These are phyloP conservation scores for Neostethus bicornis DNA, from an alignment of 2,797 vertebrate species.

Conservation along the genomic window DNA sequence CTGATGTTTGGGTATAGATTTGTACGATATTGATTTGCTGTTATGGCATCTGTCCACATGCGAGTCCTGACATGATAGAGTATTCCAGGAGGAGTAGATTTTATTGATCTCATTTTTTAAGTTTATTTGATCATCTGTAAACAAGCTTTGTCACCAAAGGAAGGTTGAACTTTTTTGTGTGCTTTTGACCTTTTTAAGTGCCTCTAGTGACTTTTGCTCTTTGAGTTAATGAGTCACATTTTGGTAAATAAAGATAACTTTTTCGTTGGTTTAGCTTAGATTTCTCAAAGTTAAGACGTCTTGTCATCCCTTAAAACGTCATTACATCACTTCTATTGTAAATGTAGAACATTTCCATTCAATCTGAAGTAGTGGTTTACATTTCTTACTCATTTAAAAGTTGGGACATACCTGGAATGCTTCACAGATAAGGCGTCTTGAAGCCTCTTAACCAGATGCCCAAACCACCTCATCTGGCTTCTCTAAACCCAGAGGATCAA, in stretches of 20 bases:
- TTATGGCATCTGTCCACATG: slow-evolving; percentile 28
- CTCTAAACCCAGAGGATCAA: too few relatives aligned
- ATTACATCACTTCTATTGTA: too few relatives aligned
- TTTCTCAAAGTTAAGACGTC: neutral
- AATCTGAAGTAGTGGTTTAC: too few relatives aligned
- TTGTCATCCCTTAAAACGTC: too few relatives aligned
- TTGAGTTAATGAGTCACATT: neutral
- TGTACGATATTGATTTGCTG: slow-evolving; percentile 45
- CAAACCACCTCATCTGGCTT: too few relatives aligned
- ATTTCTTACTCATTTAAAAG: too few relatives aligned
- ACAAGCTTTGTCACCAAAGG: neutral
- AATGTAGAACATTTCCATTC: too few relatives aligned
- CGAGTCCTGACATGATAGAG: neutral
- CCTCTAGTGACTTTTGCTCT: neutral
- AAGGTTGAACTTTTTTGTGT: neutral
- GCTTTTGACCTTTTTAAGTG: neutral
- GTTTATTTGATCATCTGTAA: neutral
- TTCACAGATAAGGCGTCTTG: too few relatives aligned
- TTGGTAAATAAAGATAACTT: neutral
- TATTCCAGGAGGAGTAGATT: neutral
- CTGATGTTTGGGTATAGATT: slow-evolving; percentile 50
- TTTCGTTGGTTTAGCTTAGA: neutral
- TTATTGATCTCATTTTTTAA: neutral
- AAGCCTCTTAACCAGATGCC: too few relatives aligned
- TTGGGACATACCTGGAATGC: too few relatives aligned